These are phyloP conservation scores for Axinella damicornis DNA, from an alignment of 37 sponge, comb jelly and placozoan genomes.

Conservation along the genomic window DNA sequence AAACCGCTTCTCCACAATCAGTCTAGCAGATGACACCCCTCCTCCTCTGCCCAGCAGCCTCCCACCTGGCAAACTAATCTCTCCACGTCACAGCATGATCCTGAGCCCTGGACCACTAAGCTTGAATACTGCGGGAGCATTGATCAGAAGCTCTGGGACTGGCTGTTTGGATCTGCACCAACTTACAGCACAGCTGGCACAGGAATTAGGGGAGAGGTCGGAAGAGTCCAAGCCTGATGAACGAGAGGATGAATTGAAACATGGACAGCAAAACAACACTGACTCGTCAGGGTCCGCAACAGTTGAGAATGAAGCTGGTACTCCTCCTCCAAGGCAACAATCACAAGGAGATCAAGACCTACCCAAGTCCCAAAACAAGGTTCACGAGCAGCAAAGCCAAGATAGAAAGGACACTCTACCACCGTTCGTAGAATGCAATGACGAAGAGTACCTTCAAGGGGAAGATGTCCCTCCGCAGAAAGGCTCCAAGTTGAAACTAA, in stretches of 20 bases:
- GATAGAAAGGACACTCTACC: background rate
- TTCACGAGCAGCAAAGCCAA: background rate
- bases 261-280: background rate
- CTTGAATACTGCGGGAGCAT: too few relatives aligned
- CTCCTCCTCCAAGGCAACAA: too few relatives aligned
- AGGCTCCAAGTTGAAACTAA: background rate
- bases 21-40: background rate
- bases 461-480: background rate
- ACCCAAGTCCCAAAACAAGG: background rate
- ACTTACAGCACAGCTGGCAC: too few relatives aligned
- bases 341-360: too few relatives aligned
- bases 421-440: background rate
- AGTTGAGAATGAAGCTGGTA: too few relatives aligned
- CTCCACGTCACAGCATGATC: slow-evolving; percentile 4
- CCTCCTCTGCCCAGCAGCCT: slow-evolving; percentile 29
- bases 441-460: background rate
- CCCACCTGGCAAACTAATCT: slow-evolving; percentile 35
- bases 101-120: too few relatives aligned
- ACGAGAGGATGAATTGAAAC: slow-evolving; percentile 7
- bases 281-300: too few relatives aligned
- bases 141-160: too few relatives aligned
- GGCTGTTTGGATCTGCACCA: too few relatives aligned
- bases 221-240: background rate
- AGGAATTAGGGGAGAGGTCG: too few relatives aligned
- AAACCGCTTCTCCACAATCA: background rate